phyloP scores from a whole-genome alignment of 2,113 vertebrate genomes.

The Platysteira castanea region DNA sequence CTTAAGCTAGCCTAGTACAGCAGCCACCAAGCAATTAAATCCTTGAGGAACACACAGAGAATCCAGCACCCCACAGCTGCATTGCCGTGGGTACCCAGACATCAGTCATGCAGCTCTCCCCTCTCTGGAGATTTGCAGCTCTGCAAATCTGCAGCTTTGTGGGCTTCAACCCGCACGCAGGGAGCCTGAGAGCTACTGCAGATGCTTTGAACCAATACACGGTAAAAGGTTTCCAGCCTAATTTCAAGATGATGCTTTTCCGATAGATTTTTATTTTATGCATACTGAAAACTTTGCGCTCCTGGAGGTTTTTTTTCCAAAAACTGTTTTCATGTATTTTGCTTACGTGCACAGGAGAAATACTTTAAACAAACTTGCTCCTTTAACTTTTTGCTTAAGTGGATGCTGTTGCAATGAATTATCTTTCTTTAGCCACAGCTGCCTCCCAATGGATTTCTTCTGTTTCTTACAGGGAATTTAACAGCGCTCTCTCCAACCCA shows the following conservation, averaged over 20 bases:
- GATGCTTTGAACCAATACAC: background rate
- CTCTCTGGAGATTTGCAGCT: background rate
- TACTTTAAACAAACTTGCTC: background rate
- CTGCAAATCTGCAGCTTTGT: too few relatives aligned
- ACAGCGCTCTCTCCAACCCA: conserved; percentile 5
- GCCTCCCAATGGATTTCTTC: conserved; percentile 53
- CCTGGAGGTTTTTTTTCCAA: background rate
- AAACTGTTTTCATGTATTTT: background rate
- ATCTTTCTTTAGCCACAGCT: conserved; percentile 52
- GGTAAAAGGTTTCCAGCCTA: background rate
- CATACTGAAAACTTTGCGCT: background rate
- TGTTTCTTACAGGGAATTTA: conserved; percentile 44
- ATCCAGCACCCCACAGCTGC: background rate
- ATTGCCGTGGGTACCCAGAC: background rate
- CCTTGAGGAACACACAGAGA: background rate
- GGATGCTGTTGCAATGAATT: background rate
- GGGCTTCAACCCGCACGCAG: background rate
- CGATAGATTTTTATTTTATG: background rate
- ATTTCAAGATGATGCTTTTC: background rate
- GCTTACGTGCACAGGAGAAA: background rate
- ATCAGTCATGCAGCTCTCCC: background rate
- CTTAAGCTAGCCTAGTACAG: background rate
- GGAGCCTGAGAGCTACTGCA: background rate
- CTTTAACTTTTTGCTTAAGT: background rate
- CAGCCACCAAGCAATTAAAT: background rate